phyloP scores from a whole-genome alignment of 2,888 invertebrate species.

The Dromius quadrimaculatus region DNA sequence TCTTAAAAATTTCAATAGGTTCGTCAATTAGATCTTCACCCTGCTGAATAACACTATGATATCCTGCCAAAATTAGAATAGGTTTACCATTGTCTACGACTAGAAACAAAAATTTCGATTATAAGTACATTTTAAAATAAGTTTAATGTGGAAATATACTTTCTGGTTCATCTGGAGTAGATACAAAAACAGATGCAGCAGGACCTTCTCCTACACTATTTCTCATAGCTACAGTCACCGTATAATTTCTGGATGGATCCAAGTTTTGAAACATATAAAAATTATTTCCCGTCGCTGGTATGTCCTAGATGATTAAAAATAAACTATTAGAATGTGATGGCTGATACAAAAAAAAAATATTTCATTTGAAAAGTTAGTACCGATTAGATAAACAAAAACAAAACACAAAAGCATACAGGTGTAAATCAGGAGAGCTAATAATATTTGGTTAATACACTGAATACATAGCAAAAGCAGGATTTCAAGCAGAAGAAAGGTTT shows the following conservation, averaged over 20 bases:
- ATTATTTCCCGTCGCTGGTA: constrained; percentile 76
- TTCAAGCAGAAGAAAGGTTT: constrained; percentile 10
- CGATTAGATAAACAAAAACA: neutral
- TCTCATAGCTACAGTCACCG: constrained; percentile 82
- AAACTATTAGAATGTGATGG: neutral
- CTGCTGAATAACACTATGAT: constrained; percentile 77
- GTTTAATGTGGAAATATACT: constrained; percentile 71
- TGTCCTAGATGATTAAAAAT: constrained; percentile 70
- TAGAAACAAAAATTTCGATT: constrained; percentile 60
- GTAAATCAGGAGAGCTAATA: constrained; percentile 19
- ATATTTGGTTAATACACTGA: neutral
- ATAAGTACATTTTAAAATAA: neutral
- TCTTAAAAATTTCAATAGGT: constrained; percentile 75
- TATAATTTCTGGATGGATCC: constrained; percentile 78
- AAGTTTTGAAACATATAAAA: constrained; percentile 85
- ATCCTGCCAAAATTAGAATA: constrained; percentile 77
- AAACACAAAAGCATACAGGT: constrained; percentile 10
- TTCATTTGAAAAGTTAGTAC: constrained; percentile 17
- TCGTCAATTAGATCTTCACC: constrained; percentile 77
- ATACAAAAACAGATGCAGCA: constrained; percentile 72
- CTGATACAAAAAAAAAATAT: constrained; percentile 7
- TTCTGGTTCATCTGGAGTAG: constrained; percentile 76
- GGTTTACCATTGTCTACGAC: constrained; percentile 78
- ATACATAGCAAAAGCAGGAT: constrained; percentile 13
- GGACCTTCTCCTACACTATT: constrained; percentile 87